Percentiles rank a stretch among this genome's conserved stretches.
Conservation (phyloP, 2,113 vertebrate genomes). For the Tragelaphus scriptus region DNA sequence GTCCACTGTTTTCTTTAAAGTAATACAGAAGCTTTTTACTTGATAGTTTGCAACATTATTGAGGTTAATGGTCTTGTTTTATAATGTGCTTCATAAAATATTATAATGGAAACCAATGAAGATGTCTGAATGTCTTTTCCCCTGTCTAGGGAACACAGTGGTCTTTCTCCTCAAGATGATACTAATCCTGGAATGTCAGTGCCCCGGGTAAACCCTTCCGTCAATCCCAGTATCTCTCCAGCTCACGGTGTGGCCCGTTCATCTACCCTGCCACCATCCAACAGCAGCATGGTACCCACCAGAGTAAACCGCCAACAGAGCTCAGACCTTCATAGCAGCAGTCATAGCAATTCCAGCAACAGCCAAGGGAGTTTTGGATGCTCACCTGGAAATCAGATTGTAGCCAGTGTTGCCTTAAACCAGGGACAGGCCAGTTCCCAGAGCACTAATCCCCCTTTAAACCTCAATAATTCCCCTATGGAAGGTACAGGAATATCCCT, state of each 20-base stretch:
- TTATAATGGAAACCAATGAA: not conserved
- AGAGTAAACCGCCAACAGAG: slow-evolving; percentile 81
- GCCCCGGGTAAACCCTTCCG: slow-evolving; percentile 82
- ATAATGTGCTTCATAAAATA: slow-evolving; percentile 35
- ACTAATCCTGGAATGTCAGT: slow-evolving; percentile 88
- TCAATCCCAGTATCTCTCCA: slow-evolving; percentile 81
- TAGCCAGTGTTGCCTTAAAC: slow-evolving; percentile 82
- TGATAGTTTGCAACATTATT: slow-evolving; percentile 23
- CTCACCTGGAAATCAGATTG: slow-evolving; percentile 80
- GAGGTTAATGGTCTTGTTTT: slow-evolving; percentile 20
- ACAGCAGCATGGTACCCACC: slow-evolving; percentile 76
- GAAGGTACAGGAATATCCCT: slow-evolving; percentile 89
- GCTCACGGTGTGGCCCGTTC: slow-evolving; percentile 80
- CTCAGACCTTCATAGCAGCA: slow-evolving; percentile 81
- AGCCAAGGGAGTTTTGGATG: slow-evolving; percentile 80
- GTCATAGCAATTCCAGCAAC: slow-evolving; percentile 76
- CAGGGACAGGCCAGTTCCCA: slow-evolving; percentile 80
- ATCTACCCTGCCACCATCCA: slow-evolving; percentile 80
- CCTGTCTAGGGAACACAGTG: slow-evolving; percentile 90
- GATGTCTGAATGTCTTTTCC: slow-evolving; percentile 23
- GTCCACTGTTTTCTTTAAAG: slow-evolving; percentile 22
- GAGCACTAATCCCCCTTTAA: slow-evolving; percentile 77
- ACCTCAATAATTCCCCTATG: slow-evolving; percentile 83
- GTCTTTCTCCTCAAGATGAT: slow-evolving; percentile 95
- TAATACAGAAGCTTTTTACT: slow-evolving; percentile 5